Evolutionary conservation across 2,113 vertebrate species (phyloP), one percentile per base, ranked within the genome.

Genomic region (Pachycephala philippinensis): DNA sequence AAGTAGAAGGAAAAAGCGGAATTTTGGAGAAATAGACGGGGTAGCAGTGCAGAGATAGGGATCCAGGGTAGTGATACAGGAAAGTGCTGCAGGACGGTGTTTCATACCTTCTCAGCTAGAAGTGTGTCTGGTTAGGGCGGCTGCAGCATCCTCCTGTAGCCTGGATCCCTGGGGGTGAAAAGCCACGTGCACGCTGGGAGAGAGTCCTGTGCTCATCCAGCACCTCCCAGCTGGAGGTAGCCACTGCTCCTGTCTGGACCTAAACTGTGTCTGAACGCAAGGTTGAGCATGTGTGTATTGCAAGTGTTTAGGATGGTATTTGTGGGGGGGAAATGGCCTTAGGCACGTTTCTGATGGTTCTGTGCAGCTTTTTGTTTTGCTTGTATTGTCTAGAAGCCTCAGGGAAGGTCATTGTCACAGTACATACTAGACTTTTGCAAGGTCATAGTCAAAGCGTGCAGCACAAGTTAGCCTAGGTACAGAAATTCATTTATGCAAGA

Each of bases 21-120:
- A 35, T 15, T 57, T 1, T 37, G 16, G 65, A 27, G 65, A 24
- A 45, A 47, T 13, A 52, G 33, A 10, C 9, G 2, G 16, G 13
- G 2, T 37, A 63, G 18, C 6, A 19, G 1, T 19, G 26, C 15
- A 15, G 53, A 23, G 24, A 2, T 10, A 7, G 23, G 8, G 13
- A 5, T 40, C 30, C 30, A 3, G 2, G 3, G 11, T 4, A 22
- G 24, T 1, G 40, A 7, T 23, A 10, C 3, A 14, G 33, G 7
- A 2, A 4, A 30, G 27, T 45, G 31, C 66, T 88, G 86, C 35
- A 35, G 1, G 39, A 33, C 2, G 4, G 31, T 37, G 0, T 37
- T 91, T 10, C 1, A 0, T 24, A 26, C 19, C 19, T 59, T 2
- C 57, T 52, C 12, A 5, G 44, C 23, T 37, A 8, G 44, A 53